phyloP scores from a whole-genome alignment of 2,797 vertebrate species.

The Glyptemys insculpta region DNA sequence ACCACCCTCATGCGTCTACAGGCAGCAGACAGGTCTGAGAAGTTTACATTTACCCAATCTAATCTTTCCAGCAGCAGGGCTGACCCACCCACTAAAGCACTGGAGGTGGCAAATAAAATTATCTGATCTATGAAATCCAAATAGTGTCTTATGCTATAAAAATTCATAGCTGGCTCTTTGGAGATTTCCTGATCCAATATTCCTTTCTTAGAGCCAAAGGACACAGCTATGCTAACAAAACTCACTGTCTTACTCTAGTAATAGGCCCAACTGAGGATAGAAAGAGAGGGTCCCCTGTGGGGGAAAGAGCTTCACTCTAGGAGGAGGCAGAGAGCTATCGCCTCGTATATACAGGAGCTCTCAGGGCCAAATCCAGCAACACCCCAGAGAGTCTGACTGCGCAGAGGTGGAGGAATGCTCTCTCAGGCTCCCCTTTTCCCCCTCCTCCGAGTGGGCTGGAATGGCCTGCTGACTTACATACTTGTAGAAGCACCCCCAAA shows the following conservation, averaged over 20 bases:
- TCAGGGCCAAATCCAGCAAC: slow-evolving; percentile 2
- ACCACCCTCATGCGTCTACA: slow-evolving; percentile 13
- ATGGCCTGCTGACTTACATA: background rate
- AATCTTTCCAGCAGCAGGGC: slow-evolving; percentile 25
- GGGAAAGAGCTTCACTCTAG: slow-evolving; percentile 49
- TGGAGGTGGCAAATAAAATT: slow-evolving; percentile 30
- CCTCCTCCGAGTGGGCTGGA: accelerated
- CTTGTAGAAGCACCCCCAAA: background rate
- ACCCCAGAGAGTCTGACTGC: background rate
- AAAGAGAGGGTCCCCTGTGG: slow-evolving; percentile 6
- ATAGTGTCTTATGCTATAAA: slow-evolving; percentile 18
- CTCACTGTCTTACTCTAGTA: slow-evolving; percentile 33
- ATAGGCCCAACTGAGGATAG: background rate
- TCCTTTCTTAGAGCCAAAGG: slow-evolving; percentile 58
- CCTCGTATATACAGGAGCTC: slow-evolving; percentile 32
- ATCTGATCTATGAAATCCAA: slow-evolving; percentile 52
- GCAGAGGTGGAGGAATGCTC: background rate
- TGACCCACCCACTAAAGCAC: slow-evolving; percentile 32
- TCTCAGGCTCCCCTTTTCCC: background rate
- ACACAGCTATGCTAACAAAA: background rate
- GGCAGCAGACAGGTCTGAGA: slow-evolving; percentile 59
- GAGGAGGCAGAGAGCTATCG: background rate
- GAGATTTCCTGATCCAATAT: slow-evolving; percentile 53
- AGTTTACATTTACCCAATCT: slow-evolving; percentile 34
- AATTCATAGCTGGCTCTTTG: slow-evolving; percentile 24